Conservation (phyloP, 1,140 invertebrate genomes). For the Diuraphis noxia region DNA sequence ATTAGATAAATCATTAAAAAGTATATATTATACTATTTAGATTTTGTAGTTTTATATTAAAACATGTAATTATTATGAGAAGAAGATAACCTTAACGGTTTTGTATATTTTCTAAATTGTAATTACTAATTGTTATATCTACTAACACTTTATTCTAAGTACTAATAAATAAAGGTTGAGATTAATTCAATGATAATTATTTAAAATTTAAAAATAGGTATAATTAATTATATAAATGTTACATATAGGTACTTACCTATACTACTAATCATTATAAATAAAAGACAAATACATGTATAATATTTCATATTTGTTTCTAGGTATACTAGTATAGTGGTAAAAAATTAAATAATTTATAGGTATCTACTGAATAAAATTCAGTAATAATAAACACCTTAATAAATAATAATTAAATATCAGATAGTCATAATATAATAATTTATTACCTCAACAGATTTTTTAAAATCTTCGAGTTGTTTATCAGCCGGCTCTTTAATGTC, state of each 20-base stretch:
- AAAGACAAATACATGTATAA: neutral
- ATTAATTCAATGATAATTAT: neutral
- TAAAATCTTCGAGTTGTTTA: conserved; percentile 28
- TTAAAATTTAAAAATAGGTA: neutral
- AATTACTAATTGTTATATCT: neutral
- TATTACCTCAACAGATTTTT: conserved; percentile 24
- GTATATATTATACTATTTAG: too few relatives aligned
- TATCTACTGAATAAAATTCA: neutral
- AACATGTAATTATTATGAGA: too few relatives aligned
- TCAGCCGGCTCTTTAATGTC: conserved; percentile 12
- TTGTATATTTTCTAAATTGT: neutral
- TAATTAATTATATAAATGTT: neutral
- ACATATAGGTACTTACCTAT: too few relatives aligned
- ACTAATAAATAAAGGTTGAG: neutral
- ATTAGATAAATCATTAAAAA: too few relatives aligned
- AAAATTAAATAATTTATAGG: too few relatives aligned
- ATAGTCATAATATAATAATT: neutral
- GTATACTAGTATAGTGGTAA: neutral
- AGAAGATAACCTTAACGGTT: neutral
- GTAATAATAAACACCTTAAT: neutral
- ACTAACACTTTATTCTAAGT: neutral
- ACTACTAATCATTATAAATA: neutral
- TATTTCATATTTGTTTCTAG: neutral
- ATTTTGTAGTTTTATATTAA: too few relatives aligned
- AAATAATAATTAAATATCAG: neutral